phyloP scores from a whole-genome alignment of 2,113 vertebrate species.

The Myotis yumanensis region DNA sequence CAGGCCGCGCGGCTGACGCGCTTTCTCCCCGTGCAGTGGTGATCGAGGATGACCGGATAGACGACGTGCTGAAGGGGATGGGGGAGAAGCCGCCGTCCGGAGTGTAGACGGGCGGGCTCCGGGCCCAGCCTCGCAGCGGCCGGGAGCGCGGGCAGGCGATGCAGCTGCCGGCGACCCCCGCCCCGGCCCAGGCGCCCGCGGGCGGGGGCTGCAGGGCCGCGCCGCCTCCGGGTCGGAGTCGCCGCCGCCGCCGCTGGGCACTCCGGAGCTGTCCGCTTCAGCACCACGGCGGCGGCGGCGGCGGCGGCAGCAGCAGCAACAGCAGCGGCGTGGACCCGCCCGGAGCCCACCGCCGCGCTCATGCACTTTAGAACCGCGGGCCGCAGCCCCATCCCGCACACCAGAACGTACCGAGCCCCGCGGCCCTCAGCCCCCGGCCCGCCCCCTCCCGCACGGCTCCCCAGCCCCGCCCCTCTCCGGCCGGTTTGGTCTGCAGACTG shows the following conservation, averaged over 20 bases:
- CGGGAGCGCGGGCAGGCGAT: conserved; percentile 88
- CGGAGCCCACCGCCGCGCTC: conserved; percentile 67
- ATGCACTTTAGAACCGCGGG: conserved; percentile 80
- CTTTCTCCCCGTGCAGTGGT: conserved; percentile 91
- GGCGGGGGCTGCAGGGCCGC: conserved; percentile 76
- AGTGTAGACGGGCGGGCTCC: conserved; percentile 93
- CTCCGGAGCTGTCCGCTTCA: conserved; percentile 80
- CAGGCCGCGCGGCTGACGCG: conserved; percentile 72
- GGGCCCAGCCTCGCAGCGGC: conserved; percentile 92
- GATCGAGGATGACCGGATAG: conserved; percentile 99
- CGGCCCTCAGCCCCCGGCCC: conserved; percentile 58
- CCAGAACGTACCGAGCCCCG: conserved; percentile 71
- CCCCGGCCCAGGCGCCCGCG: conserved; percentile 76
- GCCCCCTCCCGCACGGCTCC: conserved; percentile 74
- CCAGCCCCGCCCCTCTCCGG: conserved; percentile 65
- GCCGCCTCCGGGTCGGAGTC: conserved; percentile 23
- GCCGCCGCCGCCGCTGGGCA: conserved; percentile 53
- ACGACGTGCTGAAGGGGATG: conserved; percentile 99
- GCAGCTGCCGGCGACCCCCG: conserved; percentile 91
- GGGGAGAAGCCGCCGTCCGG: conserved; percentile 96
- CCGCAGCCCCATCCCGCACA: conserved; percentile 75
- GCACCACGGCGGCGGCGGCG: conserved; percentile 74
- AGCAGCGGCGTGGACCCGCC: conserved; percentile 52
- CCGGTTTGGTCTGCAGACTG: conserved; percentile 49
- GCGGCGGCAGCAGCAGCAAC: not conserved